Percentiles rank a stretch among this genome's conserved stretches.
Conservation (phyloP, 1,140 invertebrate species). For the Ostrea denselamellosa region DNA sequence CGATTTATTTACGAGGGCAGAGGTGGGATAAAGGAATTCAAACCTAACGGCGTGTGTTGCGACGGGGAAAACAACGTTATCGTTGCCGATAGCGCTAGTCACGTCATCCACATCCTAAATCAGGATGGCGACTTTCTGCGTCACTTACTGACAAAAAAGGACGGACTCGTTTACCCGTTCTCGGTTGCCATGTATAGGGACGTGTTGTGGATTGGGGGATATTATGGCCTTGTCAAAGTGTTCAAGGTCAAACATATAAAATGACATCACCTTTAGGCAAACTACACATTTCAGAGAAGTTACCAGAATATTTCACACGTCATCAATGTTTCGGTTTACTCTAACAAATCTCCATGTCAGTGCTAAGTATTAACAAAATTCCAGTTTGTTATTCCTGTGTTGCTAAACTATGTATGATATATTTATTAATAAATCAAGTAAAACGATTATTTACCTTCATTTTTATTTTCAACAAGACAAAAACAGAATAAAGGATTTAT, state of each 20-base stretch:
- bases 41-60: slow-evolving; percentile 18
- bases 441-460: neutral
- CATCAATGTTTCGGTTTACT: no score
- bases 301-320: no score
- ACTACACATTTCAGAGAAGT: no score
- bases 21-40: neutral
- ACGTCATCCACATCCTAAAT: slow-evolving; percentile 5
- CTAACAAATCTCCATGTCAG: neutral
- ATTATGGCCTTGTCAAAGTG: slow-evolving; percentile 4
- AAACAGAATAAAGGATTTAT: neutral
- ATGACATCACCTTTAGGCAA: neutral
- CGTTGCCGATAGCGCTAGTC: neutral
- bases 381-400: neutral
- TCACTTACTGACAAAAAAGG: neutral
- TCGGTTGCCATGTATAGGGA: neutral
- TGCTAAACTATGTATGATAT: neutral
- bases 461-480: slow-evolving; percentile 37
- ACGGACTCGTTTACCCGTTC: neutral
- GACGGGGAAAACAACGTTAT: neutral
- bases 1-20: neutral
- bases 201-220: slow-evolving; percentile 7
- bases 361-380: neutral
- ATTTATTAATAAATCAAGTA: neutral
- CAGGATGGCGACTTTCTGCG: slow-evolving; percentile 1
- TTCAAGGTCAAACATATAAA: slow-evolving; percentile 26